A percentile compares a stretch with the other conserved stretches of the same genome.
Evolutionary conservation across 2,888 invertebrate species (phyloP).

Genomic region (Drosophila setosimentum): DNA sequence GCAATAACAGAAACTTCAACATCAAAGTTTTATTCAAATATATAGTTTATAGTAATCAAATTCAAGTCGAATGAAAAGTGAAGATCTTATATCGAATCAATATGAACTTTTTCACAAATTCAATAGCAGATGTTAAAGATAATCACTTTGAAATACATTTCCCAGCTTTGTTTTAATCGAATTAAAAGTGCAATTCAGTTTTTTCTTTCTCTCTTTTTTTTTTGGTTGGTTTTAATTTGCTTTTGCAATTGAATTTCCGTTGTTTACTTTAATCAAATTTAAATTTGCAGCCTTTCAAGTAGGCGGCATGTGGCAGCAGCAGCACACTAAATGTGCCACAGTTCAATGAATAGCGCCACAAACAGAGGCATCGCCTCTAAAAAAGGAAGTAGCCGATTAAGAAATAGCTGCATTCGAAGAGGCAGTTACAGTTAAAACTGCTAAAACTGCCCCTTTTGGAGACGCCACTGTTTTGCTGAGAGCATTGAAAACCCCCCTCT

Average conservation of each 20-base stretch:
- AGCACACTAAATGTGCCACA: conserved; percentile 10
- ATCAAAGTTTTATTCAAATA: not conserved
- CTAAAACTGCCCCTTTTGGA: not conserved
- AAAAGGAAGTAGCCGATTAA: not conserved
- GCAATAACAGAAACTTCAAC: not conserved
- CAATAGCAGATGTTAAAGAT: conserved; percentile 4
- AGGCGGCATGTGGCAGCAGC: conserved; percentile 24
- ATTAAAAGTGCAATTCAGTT: conserved; percentile 34
- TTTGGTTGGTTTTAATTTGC: conserved; percentile 24
- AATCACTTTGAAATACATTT: not conserved
- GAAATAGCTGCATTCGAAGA: not conserved
- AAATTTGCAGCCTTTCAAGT: conserved; percentile 58
- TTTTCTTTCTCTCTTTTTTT: not conserved
- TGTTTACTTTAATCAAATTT: conserved; percentile 68
- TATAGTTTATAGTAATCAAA: no score
- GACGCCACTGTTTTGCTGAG: conserved; percentile 22
- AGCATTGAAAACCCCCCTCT: conserved; percentile 21
- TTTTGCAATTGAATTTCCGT: conserved; percentile 69
- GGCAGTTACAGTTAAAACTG: not conserved
- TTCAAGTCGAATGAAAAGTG: no score
- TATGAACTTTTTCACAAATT: not conserved
- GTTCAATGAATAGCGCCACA: conserved; percentile 31
- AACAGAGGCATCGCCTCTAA: conserved; percentile 28
- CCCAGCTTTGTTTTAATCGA: conserved; percentile 29
- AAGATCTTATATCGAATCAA: not conserved